Base-by-base conservation (phyloP, 2,113 vertebrate species). In the Coracopsis vasa region DNA sequence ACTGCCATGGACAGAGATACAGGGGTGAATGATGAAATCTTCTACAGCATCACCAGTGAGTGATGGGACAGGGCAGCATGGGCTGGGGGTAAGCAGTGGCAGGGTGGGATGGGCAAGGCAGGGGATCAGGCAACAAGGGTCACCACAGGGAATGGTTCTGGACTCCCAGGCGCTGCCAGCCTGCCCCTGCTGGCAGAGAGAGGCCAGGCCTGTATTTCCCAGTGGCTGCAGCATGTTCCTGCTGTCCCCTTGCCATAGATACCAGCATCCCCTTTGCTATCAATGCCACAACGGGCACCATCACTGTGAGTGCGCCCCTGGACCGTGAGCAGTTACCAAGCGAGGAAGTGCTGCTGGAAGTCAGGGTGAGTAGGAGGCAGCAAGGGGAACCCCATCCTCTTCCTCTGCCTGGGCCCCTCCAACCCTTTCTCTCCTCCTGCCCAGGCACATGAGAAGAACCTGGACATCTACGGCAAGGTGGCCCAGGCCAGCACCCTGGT, bases 271-370 rank as follows among this genome's bases (percentile, higher is more conserved):
- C 96, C 69, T 99, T 99, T 92, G 2, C 7, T 50, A 98, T 99
- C 8, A 2, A 66, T 17, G 0, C 2, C 0, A 13, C 2, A 0
- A 81, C 27, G 28, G 99, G 99, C 6, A 12, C 85, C 39, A 99
- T 99, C 96, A 64, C 20, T 28, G 98, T 99, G 29, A 73, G 4
- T 0, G 71, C 72, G 13, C 0, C 3, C 6, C 96, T 99, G 93
- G 99, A 99, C 93, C 98, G 99, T 58, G 99, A 99, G 92, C 93
- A 98, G 90, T 74, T 97, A 74, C 91, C 91, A 61, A 94, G 82
- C 0, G 97, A 98, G 77, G 73, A 86, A 45, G 97, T 99, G 53
- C 92, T 87, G 42, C 93, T 99, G 91, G 60, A 89, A 41, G 97
- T 99, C 53, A 98, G 37, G 53, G 99, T 99, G 92, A 98, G 98